These are phyloP conservation scores for Platygyra sinensis DNA, from an alignment of 64 coral and sea anemone genomes.

Conservation along the genomic window DNA sequence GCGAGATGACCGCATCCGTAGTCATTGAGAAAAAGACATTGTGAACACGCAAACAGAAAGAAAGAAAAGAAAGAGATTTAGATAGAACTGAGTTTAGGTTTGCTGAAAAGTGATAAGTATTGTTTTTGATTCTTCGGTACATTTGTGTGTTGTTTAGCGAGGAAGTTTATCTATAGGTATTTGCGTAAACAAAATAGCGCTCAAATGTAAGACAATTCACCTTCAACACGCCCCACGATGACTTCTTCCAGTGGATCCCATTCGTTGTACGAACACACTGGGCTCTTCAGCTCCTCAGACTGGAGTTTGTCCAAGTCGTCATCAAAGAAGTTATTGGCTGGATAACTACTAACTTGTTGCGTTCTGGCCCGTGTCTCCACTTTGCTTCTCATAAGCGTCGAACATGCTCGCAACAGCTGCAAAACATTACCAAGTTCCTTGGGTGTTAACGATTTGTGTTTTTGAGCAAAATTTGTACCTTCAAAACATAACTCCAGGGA, in stretches of 20 bases:
- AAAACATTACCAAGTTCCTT: not conserved
- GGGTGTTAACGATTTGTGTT: not conserved
- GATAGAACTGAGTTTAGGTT: too few relatives aligned
- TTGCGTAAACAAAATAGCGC: not conserved
- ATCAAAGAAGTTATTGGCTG: not conserved
- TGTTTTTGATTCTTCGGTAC: too few relatives aligned
- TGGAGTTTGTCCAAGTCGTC: not conserved
- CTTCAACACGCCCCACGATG: slow-evolving; percentile 73
- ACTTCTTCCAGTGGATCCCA: slow-evolving; percentile 85
- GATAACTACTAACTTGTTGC: not conserved
- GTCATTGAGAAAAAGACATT: too few relatives aligned
- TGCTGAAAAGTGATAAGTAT: too few relatives aligned
- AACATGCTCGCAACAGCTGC: slow-evolving; percentile 12
- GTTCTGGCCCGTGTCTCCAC: not conserved
- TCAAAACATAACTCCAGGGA: too few relatives aligned
- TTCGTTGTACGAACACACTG: slow-evolving; percentile 75
- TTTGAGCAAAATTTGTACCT: too few relatives aligned
- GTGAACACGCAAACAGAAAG: too few relatives aligned
- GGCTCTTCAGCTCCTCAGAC: slow-evolving; percentile 11
- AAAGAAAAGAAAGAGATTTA: too few relatives aligned
- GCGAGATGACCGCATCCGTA: too few relatives aligned
- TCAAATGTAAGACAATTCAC: not conserved
- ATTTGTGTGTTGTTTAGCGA: too few relatives aligned
- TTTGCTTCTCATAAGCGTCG: not conserved
- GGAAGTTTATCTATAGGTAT: too few relatives aligned